A percentile compares a stretch with the other conserved stretches of the same genome.
Evolutionary conservation across 1,140 invertebrate genomes (phyloP).

Genomic region (Wiebesia pumilae): DNA sequence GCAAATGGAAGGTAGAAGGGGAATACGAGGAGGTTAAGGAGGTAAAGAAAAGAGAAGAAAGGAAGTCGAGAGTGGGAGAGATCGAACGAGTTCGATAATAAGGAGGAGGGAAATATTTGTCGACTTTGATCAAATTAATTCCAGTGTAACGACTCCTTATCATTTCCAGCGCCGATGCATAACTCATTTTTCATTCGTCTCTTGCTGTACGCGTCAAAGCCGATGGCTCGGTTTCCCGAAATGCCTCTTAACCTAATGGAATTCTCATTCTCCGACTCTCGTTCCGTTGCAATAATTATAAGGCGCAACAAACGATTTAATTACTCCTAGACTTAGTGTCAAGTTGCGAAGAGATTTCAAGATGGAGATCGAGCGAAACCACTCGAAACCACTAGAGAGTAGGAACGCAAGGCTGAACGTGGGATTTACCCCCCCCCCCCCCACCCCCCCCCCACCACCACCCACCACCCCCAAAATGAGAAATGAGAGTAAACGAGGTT

Average conservation of each 20-base stretch:
- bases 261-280: background rate
- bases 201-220: constrained; percentile 21
- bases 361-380: too few species aligned
- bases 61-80: constrained; percentile 16
- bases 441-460: too few species aligned
- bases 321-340: background rate
- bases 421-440: too few species aligned
- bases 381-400: too few species aligned
- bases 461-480: too few species aligned
- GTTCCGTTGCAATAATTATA: too few species aligned
- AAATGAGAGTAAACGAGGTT: too few species aligned
- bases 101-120: constrained; percentile 54
- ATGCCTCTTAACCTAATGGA: constrained; percentile 7
- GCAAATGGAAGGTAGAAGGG: constrained; percentile 29
- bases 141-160: constrained; percentile 51
- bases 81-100: constrained; percentile 55
- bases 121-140: constrained; percentile 54
- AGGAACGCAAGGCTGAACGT: too few species aligned
- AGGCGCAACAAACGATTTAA: background rate
- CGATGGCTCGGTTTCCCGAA: background rate
- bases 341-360: too few species aligned
- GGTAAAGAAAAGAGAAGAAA: constrained; percentile 40
- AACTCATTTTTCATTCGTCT: constrained; percentile 51
- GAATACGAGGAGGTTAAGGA: constrained; percentile 21
- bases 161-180: constrained; percentile 39